Base-by-base conservation (phyloP, 2,113 vertebrate genomes). In the Protobothrops flavoviridis region DNA sequence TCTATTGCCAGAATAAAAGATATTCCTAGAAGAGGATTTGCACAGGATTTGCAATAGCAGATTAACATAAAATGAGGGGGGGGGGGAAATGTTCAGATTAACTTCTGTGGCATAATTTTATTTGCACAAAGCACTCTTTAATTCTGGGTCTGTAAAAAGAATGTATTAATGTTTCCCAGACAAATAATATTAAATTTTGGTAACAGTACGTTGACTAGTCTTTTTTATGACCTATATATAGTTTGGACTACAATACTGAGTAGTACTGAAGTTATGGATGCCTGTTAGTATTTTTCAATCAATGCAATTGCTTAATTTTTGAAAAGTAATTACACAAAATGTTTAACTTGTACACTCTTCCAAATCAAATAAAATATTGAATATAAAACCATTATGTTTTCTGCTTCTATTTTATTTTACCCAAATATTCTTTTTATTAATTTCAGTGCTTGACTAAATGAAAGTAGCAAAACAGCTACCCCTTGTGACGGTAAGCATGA, bases 381-480 rank as follows among this genome's bases (percentile, higher is more conserved):
- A 11, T 56, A 86, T 50, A 2, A 39, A 90, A 43, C 15, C 0
- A 13, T 3, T 15, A 89, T 33, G 24, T 20, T 1, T 2, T 26
- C 48, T 87, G 11, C 23, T 43, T 53, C 24, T n/a, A 21, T 91
- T 93, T 93, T 92, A 93, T 85, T 91, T 93, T 91, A 39, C 39
- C 0, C 0, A 43, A 52, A 64, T 45, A 81, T 74, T 87, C 91
- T 43, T 88, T 91, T 56, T 29, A 69, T 87, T n/a, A 93, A 13
- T 10, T 61, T 43, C 57, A 21, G 15, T 24, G n/a, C 23, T 29
- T 92, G 45, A 9, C 59, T 92, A 6, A 33, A 55, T 43, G 17
- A 93, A 92, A 86, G 33, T 43, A 50, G 90, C 90, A 93, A 53
- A 93, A 92, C 24, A 93, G 23, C 26, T 39, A 86, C 61, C 86